Percentiles rank a stretch among this genome's conserved stretches.
These are phyloP conservation scores for Augochlorella aurata DNA, from an alignment of 2,888 invertebrate genomes.

Conservation along the genomic window DNA sequence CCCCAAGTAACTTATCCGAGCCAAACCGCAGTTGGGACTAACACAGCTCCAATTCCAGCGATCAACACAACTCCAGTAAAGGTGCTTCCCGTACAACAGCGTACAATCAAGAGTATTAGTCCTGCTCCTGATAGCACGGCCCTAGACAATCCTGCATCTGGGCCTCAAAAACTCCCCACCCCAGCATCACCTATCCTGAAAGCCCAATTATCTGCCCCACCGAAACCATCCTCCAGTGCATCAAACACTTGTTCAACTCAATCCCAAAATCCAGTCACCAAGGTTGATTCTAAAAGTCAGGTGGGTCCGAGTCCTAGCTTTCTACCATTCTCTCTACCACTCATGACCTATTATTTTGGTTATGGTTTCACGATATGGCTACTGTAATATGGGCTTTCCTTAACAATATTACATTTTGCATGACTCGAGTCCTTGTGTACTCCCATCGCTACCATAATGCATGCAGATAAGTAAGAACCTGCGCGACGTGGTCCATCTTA, in stretches of 20 bases:
- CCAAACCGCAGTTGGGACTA: conserved; percentile 72
- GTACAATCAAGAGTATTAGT: conserved; percentile 79
- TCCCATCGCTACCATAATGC: conserved; percentile 40
- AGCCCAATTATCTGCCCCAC: conserved; percentile 90
- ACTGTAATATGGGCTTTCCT: conserved; percentile 59
- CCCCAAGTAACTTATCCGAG: conserved; percentile 82
- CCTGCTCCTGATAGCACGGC: conserved; percentile 77
- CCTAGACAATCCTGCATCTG: conserved; percentile 75
- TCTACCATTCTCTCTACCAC: conserved; percentile 72
- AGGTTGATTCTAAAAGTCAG: conserved; percentile 84
- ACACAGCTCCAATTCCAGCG: conserved; percentile 72
- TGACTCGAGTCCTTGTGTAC: conserved; percentile 47
- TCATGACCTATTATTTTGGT: conserved; percentile 65
- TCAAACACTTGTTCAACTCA: conserved; percentile 79
- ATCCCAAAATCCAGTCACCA: conserved; percentile 83
- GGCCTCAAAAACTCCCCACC: conserved; percentile 80
- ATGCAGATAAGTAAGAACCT: conserved; percentile 38
- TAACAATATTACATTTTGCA: conserved; percentile 54
- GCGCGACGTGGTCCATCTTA: background rate
- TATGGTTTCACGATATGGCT: conserved; percentile 55
- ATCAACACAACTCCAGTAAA: conserved; percentile 82
- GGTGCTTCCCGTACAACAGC: conserved; percentile 82
- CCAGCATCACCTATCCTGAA: conserved; percentile 92
- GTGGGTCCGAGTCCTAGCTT: conserved; percentile 82
- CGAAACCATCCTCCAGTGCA: conserved; percentile 79